Conservation (phyloP, 2,113 vertebrate genomes). For the Vireo altiloquus region DNA sequence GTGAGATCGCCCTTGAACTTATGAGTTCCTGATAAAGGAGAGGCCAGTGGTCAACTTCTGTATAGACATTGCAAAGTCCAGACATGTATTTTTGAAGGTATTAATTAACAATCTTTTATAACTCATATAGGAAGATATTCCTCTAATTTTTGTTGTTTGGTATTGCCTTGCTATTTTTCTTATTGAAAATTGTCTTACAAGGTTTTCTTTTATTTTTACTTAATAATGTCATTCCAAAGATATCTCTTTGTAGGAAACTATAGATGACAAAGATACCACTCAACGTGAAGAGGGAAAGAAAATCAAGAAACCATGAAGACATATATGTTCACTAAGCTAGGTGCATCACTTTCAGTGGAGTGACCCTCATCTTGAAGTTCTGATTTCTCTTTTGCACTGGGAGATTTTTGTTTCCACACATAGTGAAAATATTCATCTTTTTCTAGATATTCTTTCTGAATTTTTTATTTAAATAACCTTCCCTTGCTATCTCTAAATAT, state of each 20-base stretch:
- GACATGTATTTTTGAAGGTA: not conserved
- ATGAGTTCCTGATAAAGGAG: not conserved
- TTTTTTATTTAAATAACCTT: not conserved
- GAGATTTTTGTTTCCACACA: not conserved
- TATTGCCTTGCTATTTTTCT: not conserved
- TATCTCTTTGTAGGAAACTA: not conserved
- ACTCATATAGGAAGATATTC: not conserved
- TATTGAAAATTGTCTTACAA: not conserved
- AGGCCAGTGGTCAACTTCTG: not conserved
- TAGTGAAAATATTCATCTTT: not conserved
- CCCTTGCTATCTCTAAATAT: not conserved
- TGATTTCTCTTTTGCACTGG: not conserved
- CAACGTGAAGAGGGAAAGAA: not conserved
- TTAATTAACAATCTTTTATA: not conserved
- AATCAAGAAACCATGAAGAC: not conserved
- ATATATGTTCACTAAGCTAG: fast-evolving
- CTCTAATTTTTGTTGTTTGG: not conserved
- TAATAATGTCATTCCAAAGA: not conserved
- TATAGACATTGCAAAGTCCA: not conserved
- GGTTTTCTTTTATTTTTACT: not conserved
- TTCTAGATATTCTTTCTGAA: not conserved
- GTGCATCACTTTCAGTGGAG: not conserved
- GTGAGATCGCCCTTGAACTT: not conserved
- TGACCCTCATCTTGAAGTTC: not conserved
- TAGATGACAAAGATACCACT: not conserved